phyloP scores from a whole-genome alignment of 2,113 vertebrate species.

The Cranoglanis bouderius region DNA sequence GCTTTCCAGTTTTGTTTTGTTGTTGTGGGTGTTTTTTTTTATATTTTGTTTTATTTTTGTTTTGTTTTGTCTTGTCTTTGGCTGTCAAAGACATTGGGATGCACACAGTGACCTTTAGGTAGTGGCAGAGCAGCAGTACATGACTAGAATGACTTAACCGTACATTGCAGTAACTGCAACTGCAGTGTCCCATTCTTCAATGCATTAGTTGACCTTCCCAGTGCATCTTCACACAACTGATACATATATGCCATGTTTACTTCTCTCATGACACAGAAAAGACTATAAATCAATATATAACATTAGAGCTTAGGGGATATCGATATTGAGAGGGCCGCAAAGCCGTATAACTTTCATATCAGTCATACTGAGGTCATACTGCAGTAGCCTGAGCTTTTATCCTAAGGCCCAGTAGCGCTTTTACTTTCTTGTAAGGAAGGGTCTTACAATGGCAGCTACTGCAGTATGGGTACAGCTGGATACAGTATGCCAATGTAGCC shows the following conservation, averaged over 20 bases:
- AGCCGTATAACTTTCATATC: neutral
- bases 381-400: neutral
- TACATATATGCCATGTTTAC: neutral
- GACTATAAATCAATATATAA: neutral
- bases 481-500: neutral
- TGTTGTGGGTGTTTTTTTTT: neutral
- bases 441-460: neutral
- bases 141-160: neutral
- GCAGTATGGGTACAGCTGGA: neutral
- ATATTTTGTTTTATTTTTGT: neutral
- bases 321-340: neutral
- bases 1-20: constrained; percentile 7
- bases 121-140: neutral
- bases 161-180: constrained; percentile 14
- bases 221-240: constrained; percentile 5
- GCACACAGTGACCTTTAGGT: constrained; percentile 1
- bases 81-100: neutral
- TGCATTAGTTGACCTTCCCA: constrained; percentile 16
- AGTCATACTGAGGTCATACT: neutral
- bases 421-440: neutral
- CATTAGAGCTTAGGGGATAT: neutral
- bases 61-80: constrained; percentile 5
- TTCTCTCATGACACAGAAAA: constrained; percentile 4
- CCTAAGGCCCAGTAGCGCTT: neutral
- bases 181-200: neutral